Base-by-base conservation (phyloP, 2,113 vertebrate species). In the Siniperca knerii region DNA sequence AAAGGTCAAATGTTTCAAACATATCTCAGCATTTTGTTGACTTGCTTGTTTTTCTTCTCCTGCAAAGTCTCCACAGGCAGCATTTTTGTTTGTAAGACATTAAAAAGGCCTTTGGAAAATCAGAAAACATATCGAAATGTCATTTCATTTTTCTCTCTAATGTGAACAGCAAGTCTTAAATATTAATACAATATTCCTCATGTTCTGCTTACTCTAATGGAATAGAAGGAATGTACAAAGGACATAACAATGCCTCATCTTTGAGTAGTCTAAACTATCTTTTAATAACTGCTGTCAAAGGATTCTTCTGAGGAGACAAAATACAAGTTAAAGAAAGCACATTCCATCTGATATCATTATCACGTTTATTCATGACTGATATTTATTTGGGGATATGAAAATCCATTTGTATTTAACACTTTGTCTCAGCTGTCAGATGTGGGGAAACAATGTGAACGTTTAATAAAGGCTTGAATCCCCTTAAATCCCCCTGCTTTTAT, bases 361-460 rank as follows among this genome's bases (percentile, higher is more conserved):
- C 71, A 75, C 20, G 7, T 81, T 83, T 83, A 82, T 81, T 86
- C 84, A 86, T 74, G 74, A 87, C 71, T 72, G 75, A 81, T 88
- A 82, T 91, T 85, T 92, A 87, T 92, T 79, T 79, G 48, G 74
- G 87, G 84, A 87, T 90, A 75, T 88, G 67, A 87, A 87, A 92
- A 92, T 87, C 86, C 78, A 90, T 93, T 91, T 92, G 77, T 90
- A 83, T 92, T 89, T 91, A 90, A 87, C 75, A 87, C 68, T 92
- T 86, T 89, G 91, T 92, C 89, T 85, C 77, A 79, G 81, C 75
- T 93, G 89, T 92, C 91, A 93, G 78, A 88, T 81, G 82, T 71
- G 35, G 40, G 73, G 85, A 90, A 87, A 93, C 77, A 81, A 90
- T 86, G 81, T 55, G 67, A 85, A 78, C 6, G 12, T 93, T 91